Conservation (phyloP, 2,888 invertebrate genomes). For the Oxycera nigricornis region DNA sequence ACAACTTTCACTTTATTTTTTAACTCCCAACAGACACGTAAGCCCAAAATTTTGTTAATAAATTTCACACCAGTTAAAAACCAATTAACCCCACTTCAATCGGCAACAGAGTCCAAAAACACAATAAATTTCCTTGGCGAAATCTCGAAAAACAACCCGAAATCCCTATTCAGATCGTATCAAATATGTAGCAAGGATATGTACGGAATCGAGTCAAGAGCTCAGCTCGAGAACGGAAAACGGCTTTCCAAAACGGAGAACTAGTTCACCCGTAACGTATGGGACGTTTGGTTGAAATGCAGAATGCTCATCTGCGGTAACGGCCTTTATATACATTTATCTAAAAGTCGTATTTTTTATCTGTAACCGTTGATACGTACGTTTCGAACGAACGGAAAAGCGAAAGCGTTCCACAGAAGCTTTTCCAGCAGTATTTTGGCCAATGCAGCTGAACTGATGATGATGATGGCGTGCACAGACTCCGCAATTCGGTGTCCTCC, state of each 20-base stretch:
- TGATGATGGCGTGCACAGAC: neutral
- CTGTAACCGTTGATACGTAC: constrained; percentile 34
- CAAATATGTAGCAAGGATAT: neutral
- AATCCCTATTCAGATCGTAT: neutral
- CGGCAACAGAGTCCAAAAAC: too few species aligned
- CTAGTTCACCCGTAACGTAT: constrained; percentile 37
- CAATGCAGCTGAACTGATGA: neutral
- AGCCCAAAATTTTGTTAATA: too few species aligned
- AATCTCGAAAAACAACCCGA: too few species aligned
- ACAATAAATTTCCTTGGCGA: too few species aligned
- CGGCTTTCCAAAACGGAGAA: neutral
- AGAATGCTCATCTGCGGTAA: constrained; percentile 41
- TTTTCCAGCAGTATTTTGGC: neutral
- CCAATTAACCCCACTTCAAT: too few species aligned
- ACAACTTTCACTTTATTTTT: too few species aligned
- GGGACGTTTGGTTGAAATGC: constrained; percentile 42
- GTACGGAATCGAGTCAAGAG: neutral
- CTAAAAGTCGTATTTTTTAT: constrained; percentile 40
- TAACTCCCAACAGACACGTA: too few species aligned
- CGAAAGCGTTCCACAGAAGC: constrained; percentile 20
- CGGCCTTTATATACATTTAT: constrained; percentile 43
- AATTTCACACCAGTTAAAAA: too few species aligned
- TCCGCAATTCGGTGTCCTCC: constrained; percentile 19
- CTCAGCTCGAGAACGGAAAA: constrained; percentile 1
- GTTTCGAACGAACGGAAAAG: constrained; percentile 34